Conservation (phyloP, 2,113 vertebrate species). For the Proteles cristata region DNA sequence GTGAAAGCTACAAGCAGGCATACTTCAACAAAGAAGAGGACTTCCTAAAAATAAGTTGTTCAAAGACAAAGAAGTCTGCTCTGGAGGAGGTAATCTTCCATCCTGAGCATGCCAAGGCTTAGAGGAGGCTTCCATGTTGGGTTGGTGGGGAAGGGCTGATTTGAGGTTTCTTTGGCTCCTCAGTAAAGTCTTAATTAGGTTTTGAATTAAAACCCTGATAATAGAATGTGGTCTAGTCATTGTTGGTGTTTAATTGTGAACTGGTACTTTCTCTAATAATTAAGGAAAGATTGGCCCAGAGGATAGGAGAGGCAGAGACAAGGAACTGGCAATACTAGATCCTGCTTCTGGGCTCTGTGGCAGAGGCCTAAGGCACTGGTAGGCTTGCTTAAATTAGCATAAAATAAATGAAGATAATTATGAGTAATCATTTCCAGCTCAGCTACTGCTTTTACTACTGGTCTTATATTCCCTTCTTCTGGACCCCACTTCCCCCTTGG, state of each 20-base stretch:
- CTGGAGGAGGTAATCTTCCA: neutral
- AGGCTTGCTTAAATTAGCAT: neutral
- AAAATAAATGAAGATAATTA: neutral
- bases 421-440: slow-evolving; percentile 13
- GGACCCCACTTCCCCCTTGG: neutral
- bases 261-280: neutral
- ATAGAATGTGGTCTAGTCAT: neutral
- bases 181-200: neutral
- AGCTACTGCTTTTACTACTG: neutral
- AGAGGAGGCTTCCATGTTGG: neutral
- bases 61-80: neutral
- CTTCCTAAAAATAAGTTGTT: neutral
- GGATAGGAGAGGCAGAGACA: neutral
- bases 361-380: neutral
- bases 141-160: neutral
- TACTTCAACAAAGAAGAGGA: neutral
- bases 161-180: neutral
- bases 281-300: neutral
- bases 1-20: neutral
- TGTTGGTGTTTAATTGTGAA: neutral
- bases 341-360: neutral
- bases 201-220: neutral
- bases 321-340: neutral
- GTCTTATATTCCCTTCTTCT: neutral
- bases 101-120: neutral